These are phyloP conservation scores for Takifugu flavidus DNA, from an alignment of 2,113 vertebrate genomes.

Conservation along the genomic window DNA sequence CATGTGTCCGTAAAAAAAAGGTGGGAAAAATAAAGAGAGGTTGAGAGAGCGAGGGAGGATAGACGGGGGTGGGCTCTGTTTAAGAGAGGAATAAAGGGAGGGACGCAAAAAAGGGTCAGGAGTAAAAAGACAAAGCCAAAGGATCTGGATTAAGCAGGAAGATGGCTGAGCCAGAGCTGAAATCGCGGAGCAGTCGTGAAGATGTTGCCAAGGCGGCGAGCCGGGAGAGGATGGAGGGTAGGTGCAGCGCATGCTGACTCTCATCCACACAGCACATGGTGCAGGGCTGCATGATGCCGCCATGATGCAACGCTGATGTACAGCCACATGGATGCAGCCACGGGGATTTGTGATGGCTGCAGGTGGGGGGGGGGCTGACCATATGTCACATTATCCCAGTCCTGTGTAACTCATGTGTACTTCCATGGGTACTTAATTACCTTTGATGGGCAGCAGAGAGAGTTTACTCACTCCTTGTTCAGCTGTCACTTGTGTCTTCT, in stretches of 20 bases:
- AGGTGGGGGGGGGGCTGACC: background rate
- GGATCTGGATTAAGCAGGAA: constrained; percentile 36
- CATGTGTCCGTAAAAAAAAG: constrained; percentile 13
- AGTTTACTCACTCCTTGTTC: too few relatives aligned
- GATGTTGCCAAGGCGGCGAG: constrained; percentile 63
- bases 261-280: constrained; percentile 47
- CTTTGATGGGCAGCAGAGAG: too few relatives aligned
- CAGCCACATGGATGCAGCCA: background rate
- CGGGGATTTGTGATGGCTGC: background rate
- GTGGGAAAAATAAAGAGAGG: background rate
- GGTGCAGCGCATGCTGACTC: constrained; percentile 44
- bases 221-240: constrained; percentile 70
- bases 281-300: constrained; percentile 41
- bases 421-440: too few relatives aligned
- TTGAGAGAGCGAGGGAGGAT: constrained; percentile 1
- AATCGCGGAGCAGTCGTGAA: constrained; percentile 69
- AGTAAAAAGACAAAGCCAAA: constrained; percentile 39
- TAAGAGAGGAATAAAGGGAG: constrained; percentile 16
- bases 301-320: constrained; percentile 52
- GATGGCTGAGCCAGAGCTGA: constrained; percentile 72
- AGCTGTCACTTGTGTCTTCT: too few relatives aligned
- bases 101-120: constrained; percentile 27
- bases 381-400: too few relatives aligned
- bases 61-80: background rate
- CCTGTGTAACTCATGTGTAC: too few relatives aligned